These are phyloP conservation scores for Metellina segmentata DNA, from an alignment of 2,888 invertebrate genomes.

Conservation along the genomic window DNA sequence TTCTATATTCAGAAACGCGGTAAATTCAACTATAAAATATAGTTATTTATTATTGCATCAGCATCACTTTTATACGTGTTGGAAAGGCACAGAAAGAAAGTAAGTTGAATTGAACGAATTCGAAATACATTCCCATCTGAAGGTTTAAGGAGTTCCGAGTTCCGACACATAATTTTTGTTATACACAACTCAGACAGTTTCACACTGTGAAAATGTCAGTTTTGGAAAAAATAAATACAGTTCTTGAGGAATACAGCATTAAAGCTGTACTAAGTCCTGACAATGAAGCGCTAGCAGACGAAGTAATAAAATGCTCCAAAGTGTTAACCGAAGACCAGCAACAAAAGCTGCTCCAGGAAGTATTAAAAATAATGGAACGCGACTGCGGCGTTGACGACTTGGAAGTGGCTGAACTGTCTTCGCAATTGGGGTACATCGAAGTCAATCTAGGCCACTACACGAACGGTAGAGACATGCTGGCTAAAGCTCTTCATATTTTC, in stretches of 20 bases:
- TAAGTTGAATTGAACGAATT: no score
- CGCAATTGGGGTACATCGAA: constrained; percentile 31
- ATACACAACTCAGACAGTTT: no score
- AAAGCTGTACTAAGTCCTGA: background rate
- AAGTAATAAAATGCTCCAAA: constrained; percentile 29
- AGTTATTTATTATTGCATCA: no score
- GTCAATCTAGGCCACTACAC: constrained; percentile 39
- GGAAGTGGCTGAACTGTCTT: constrained; percentile 37
- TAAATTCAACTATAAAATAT: no score
- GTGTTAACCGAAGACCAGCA: constrained; percentile 16
- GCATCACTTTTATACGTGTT: no score
- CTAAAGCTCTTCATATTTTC: constrained; percentile 13
- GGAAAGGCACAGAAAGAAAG: no score
- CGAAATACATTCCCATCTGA: no score
- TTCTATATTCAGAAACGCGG: no score
- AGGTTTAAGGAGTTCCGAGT: no score
- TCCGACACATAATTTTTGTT: no score
- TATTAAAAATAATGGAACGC: constrained; percentile 7
- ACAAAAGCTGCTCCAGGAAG: constrained; percentile 34
- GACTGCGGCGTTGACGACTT: constrained; percentile 13
- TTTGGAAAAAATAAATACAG: constrained; percentile 7
- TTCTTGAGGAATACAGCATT: constrained; percentile 18
- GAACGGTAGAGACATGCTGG: constrained; percentile 34
- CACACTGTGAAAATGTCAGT: constrained; percentile 17
- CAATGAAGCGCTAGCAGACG: background rate